Base-by-base conservation (phyloP, 2,113 vertebrate species). In the Zosterops hypoxanthus region DNA sequence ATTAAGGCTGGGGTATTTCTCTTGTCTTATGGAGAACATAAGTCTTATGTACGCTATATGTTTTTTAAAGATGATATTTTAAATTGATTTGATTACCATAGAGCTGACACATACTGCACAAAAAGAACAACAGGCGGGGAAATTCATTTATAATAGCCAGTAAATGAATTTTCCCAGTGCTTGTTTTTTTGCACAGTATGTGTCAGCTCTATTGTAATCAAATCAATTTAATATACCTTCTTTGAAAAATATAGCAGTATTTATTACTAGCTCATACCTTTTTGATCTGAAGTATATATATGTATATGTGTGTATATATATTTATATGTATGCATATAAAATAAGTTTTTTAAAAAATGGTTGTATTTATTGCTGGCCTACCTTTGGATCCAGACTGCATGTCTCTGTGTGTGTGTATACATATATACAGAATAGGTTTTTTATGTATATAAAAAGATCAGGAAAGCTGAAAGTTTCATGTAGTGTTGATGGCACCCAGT, bases 131-230 rank as follows among this genome's bases (percentile, higher is more conserved):
- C 57, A 65, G 88, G 68, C 55, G 0, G 82, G 55, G 52, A 97
- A 97, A 97, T 95, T 94, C 88, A 95, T 94, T 93, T 97, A 81
- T 94, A 95, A 96, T 94, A 86, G 79, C 63, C 65, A 94, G 68
- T 86, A 84, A 88, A 93, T 96, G 90, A 91, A 96, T 96, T 95
- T 97, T 82, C 69, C 59, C 92, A 93, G 41, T 57, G 77, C 86
- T 88, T 80, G 31, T 93, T 95, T 92, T 93, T 96, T 91, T 92
- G 80, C 44, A 18, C 84, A 92, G 57, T 70, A 42, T 14, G 55
- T 95, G 86, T 94, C 90, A 96, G 92, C 97, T 92, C 50, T 95
- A 55, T 57, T 53, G 81, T 94, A 96, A 97, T 86, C 88, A 93
- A 95, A 97, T 97, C 71, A 90, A 93, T 92, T 96, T 52, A 88